Percentiles rank a stretch among this genome's conserved stretches.
Conservation (phyloP, 2,797 vertebrate genomes). For the Smutsia gigantea region DNA sequence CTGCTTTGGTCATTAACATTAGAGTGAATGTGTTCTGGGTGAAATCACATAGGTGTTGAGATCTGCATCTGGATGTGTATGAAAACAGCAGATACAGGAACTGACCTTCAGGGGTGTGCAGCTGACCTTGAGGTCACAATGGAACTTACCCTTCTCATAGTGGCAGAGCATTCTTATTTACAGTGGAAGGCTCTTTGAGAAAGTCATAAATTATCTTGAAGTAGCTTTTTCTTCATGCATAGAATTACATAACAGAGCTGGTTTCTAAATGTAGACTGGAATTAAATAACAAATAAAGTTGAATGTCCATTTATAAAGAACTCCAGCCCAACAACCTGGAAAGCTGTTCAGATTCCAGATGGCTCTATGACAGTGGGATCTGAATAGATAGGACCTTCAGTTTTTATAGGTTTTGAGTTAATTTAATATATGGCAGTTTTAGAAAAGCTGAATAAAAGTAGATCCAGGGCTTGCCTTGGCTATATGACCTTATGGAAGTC, state of each 20-base stretch:
- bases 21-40: background rate
- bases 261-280: constrained; percentile 52
- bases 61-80: background rate
- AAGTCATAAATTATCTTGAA: constrained; percentile 41
- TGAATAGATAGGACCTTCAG: background rate
- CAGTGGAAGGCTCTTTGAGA: constrained; percentile 19
- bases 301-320: constrained; percentile 23
- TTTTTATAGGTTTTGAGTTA: constrained; percentile 11
- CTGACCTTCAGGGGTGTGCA: background rate
- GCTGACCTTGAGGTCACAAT: background rate
- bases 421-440: constrained; percentile 32
- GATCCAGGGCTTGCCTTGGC: background rate
- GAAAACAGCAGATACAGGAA: background rate
- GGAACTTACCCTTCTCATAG: background rate
- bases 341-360: background rate
- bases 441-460: constrained; percentile 42
- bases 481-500: background rate
- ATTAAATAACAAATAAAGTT: constrained; percentile 58
- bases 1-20: background rate
- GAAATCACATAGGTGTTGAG: background rate
- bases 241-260: constrained; percentile 38
- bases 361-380: background rate
- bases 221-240: constrained; percentile 16
- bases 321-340: background rate
- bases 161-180: constrained; percentile 6